phyloP scores from a whole-genome alignment of 2,113 vertebrate species.

The Dicrurus megarhynchus region DNA sequence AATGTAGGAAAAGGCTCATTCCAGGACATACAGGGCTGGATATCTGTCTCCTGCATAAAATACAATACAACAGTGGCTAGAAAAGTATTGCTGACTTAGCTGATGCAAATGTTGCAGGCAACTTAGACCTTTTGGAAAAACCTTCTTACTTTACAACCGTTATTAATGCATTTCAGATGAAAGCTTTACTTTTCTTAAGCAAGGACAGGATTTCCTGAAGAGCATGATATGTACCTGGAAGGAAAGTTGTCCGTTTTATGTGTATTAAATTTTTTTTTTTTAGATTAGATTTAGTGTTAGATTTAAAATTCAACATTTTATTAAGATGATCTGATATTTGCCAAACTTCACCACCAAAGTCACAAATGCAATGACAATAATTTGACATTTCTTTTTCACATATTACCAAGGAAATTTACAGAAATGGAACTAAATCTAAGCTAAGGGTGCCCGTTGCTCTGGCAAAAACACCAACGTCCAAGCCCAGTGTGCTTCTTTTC shows the following conservation, averaged over 20 bases:
- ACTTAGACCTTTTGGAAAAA: not conserved
- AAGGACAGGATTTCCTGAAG: not conserved
- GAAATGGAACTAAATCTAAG: not conserved
- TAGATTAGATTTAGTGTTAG: not conserved
- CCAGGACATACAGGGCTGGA: not conserved
- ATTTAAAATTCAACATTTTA: not conserved
- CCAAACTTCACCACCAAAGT: not conserved
- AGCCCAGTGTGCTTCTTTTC: not conserved
- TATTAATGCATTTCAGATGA: not conserved
- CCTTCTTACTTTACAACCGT: not conserved
- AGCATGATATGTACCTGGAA: not conserved
- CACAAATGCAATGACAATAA: not conserved
- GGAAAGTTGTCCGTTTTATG: not conserved
- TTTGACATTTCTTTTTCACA: not conserved
- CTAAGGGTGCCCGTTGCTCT: not conserved
- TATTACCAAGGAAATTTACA: not conserved
- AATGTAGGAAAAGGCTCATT: not conserved
- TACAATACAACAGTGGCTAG: not conserved
- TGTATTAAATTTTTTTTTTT: not conserved
- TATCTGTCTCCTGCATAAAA: not conserved
- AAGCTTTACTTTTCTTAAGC: not conserved
- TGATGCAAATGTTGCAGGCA: not conserved
- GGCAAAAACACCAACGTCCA: not conserved
- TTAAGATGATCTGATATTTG: not conserved
- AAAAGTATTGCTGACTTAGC: not conserved